Percentiles rank a stretch among this genome's conserved stretches.
These are phyloP conservation scores for Melanargia galathea DNA, from an alignment of 2,888 invertebrate genomes.

Conservation along the genomic window DNA sequence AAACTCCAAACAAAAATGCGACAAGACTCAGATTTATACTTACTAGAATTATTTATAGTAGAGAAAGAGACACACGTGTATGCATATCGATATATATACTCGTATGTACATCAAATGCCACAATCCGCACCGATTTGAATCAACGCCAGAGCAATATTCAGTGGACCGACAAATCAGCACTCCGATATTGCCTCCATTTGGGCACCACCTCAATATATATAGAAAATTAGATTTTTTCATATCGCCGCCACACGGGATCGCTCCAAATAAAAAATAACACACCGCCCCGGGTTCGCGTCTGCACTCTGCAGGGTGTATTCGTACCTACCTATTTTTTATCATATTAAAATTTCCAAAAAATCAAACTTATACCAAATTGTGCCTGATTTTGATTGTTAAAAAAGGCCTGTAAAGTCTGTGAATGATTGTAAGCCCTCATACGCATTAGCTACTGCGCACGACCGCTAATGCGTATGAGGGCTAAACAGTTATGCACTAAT, in stretches of 20 bases:
- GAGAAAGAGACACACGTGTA: background rate
- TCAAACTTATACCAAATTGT: no score
- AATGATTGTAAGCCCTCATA: no score
- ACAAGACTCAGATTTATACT: no score
- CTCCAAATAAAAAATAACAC: conserved; percentile 34
- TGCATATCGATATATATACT: background rate
- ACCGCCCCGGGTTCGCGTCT: conserved; percentile 18
- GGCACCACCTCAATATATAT: conserved; percentile 73
- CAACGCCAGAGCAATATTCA: conserved; percentile 78
- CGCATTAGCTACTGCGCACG: no score
- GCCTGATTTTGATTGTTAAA: no score
- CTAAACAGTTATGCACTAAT: no score
- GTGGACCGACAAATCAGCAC: conserved; percentile 79
- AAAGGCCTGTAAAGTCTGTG: no score
- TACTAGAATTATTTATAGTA: no score
- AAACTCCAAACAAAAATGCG: no score
- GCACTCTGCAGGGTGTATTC: conserved; percentile 1
- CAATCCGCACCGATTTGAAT: conserved; percentile 69
- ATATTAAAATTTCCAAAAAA: conserved; percentile 12
- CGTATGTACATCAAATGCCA: conserved; percentile 54
- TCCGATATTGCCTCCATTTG: conserved; percentile 81
- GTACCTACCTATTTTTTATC: background rate
- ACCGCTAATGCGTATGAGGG: no score
- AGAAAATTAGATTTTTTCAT: conserved; percentile 73
- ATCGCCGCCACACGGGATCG: conserved; percentile 45